Evolutionary conservation across 1,140 invertebrate genomes (phyloP).

Genomic region (Rhagoletis zephyria): DNA sequence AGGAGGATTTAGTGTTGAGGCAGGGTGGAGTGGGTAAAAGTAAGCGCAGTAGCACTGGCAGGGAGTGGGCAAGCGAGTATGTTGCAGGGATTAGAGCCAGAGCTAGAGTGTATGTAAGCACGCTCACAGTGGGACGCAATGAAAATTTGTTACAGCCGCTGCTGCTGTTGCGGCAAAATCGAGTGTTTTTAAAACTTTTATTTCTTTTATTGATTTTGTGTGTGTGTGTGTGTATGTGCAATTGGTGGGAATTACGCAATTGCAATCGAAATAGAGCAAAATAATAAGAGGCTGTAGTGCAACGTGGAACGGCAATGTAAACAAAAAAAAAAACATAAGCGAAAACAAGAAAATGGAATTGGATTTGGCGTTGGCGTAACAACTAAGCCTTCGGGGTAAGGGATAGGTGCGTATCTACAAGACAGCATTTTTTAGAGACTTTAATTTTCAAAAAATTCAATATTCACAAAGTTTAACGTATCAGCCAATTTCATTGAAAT

Average conservation of each 20-base stretch:
- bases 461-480: no score
- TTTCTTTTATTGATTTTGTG: background rate
- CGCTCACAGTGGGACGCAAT: conserved; percentile 5
- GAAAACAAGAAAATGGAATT: no score
- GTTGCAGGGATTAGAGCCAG: background rate
- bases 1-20: background rate
- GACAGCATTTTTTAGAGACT: no score
- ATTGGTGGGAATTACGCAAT: conserved; percentile 1
- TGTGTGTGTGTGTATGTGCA: background rate
- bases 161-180: no score
- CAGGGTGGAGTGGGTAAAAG: background rate
- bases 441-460: no score
- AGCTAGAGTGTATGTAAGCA: background rate
- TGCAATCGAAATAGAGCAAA: background rate
- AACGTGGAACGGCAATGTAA: background rate
- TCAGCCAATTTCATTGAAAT: no score
- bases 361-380: no score
- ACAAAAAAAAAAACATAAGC: background rate
- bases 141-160: conserved; percentile 5
- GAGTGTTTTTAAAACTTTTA: background rate
- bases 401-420: no score
- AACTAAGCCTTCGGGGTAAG: no score
- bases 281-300: background rate
- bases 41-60: background rate
- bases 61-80: background rate